These are phyloP conservation scores for Corythoichthys haematopterus DNA, from an alignment of 2,113 vertebrate genomes.

Conservation along the genomic window DNA sequence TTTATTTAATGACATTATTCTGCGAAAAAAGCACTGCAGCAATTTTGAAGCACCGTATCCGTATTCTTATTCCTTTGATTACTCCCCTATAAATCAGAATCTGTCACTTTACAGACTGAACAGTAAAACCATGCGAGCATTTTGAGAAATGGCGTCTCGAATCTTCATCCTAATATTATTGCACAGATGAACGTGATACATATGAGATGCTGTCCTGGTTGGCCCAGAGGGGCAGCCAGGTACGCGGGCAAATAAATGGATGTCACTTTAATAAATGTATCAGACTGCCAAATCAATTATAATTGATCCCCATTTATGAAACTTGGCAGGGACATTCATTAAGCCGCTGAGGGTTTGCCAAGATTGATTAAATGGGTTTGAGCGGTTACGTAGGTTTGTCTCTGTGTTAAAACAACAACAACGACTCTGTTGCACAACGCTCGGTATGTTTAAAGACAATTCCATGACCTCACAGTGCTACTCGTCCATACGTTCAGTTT, in stretches of 20 bases:
- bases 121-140: constrained; percentile 20
- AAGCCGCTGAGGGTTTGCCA: constrained; percentile 61
- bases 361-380: constrained; percentile 68
- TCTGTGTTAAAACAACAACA: constrained; percentile 58
- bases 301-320: constrained; percentile 76
- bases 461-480: neutral
- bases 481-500: neutral
- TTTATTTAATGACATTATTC: neutral
- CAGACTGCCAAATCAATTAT: constrained; percentile 75
- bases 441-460: neutral
- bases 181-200: constrained; percentile 37
- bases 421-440: constrained; percentile 55
- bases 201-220: constrained; percentile 29
- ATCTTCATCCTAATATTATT: constrained; percentile 49
- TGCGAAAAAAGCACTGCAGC: neutral
- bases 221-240: constrained; percentile 49
- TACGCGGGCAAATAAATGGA: constrained; percentile 66
- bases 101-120: neutral
- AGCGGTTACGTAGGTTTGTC: constrained; percentile 34
- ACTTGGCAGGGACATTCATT: constrained; percentile 75
- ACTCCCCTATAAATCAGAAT: neutral
- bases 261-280: constrained; percentile 78
- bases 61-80: neutral
- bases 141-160: constrained; percentile 42
- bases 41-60: neutral